Evolutionary conservation across 2,797 vertebrate genomes (phyloP).

Genomic region (Lophius americanus): DNA sequence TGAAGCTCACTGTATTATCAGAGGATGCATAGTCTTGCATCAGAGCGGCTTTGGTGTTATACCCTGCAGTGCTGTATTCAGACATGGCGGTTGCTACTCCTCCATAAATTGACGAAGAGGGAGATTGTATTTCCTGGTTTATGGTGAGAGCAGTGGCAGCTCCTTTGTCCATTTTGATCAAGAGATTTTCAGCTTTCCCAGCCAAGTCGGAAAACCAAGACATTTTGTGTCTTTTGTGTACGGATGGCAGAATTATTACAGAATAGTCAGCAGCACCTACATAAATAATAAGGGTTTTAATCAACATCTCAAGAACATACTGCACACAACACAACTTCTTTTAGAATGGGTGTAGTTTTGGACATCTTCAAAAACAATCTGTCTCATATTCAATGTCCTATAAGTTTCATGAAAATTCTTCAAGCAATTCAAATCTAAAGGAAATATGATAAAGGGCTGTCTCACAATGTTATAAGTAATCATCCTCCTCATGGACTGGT

Average conservation of each 20-base stretch:
- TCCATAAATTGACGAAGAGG: constrained; percentile 57
- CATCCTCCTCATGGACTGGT: too few species aligned
- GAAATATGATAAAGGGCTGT: too few species aligned
- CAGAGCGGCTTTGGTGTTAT: constrained; percentile 32
- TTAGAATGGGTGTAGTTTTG: too few species aligned
- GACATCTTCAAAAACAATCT: too few species aligned
- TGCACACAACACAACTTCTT: background rate
- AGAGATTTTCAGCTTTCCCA: constrained; percentile 94
- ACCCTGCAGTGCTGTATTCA: constrained; percentile 62
- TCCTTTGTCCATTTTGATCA: constrained; percentile 96
- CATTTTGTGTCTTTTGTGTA: constrained; percentile 81
- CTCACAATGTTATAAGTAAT: too few species aligned
- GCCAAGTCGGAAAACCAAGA: constrained; percentile 96
- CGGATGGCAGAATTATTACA: constrained; percentile 29
- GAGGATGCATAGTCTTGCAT: constrained; percentile 62
- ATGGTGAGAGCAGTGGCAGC: constrained; percentile 91
- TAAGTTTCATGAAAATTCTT: too few species aligned
- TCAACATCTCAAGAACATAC: background rate
- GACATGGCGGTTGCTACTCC: constrained; percentile 54
- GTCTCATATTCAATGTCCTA: too few species aligned
- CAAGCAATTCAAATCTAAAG: too few species aligned
- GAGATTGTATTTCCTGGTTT: constrained; percentile 43
- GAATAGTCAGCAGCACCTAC: background rate
- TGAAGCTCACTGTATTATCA: constrained; percentile 77
- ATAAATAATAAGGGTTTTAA: background rate